Evolutionary conservation across 2,113 vertebrate genomes (phyloP).

Genomic region (Peromyscus maniculatus): DNA sequence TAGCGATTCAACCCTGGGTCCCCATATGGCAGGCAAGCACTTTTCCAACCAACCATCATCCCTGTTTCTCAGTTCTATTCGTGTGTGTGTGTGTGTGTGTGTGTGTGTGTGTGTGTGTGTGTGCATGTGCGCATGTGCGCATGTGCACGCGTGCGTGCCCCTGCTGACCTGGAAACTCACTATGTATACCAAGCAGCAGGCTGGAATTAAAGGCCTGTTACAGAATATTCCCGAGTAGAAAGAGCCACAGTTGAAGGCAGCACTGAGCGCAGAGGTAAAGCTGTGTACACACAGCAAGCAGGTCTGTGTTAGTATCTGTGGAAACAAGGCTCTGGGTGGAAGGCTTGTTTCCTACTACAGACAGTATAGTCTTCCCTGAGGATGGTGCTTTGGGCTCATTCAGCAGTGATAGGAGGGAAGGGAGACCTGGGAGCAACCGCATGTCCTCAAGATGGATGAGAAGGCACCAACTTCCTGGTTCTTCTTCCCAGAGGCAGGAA

Average conservation of each 20-base stretch:
- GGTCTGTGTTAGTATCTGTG: not conserved
- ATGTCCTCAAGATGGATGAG: not conserved
- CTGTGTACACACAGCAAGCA: not conserved
- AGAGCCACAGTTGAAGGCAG: not conserved
- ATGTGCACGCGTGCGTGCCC: too few species aligned
- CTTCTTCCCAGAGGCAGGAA: not conserved
- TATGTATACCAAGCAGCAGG: not conserved
- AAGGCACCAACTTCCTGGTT: fast-evolving
- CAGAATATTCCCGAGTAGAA: not conserved
- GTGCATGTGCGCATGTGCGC: too few species aligned
- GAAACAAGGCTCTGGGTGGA: not conserved
- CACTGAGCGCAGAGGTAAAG: not conserved
- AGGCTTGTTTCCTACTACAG: not conserved
- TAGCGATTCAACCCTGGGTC: not conserved
- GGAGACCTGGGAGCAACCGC: not conserved
- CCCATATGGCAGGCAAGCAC: not conserved
- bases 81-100: not conserved
- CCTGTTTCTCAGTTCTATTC: not conserved
- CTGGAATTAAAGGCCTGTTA: not conserved
- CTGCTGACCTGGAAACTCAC: not conserved
- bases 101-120: too few species aligned
- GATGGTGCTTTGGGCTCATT: not conserved
- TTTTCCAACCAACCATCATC: not conserved
- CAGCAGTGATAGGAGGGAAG: not conserved
- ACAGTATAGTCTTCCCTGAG: not conserved